Base-by-base conservation (phyloP, 2,888 invertebrate genomes). In the Melitaea athalia region DNA sequence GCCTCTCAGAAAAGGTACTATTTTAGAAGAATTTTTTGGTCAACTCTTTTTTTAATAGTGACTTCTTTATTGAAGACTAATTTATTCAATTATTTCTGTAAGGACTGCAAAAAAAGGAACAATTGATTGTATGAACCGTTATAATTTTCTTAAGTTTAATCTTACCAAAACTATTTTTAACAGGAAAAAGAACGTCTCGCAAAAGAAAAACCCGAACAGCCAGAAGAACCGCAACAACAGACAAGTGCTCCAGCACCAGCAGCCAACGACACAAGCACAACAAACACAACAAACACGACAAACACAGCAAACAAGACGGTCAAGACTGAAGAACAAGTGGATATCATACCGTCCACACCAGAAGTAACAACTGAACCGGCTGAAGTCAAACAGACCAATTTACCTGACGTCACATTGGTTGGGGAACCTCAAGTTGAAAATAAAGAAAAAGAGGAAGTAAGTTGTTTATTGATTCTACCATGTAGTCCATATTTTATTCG, bases 361-460 rank as follows among this genome's bases (percentile, higher is more conserved):
- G 66, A 63, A 24, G 47, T 55, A 5, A 17, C 52, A 24, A 52
- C 24, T 60, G 43, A 11, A 45, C 63, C 65, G 0, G 49, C 14
- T 8, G 70, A 79, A 53, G 71, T 61, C 12, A 76, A 76, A 24
- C 74, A 71, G 15, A 72, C 75, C 0, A 91, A 87, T 60, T 72
- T 92, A 63, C 91, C 91, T 0, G 92, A 91, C 70, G 92, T 90
- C 10, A 88, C 89, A 1, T 72, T 87, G 0, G 91, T 91, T 0
- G 86, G 88, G 0, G 88, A 86, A 5, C 76, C 79, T 0, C 86
- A 85, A 24, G 89, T 88, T 42, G 85, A 86, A 7, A 70, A 67
- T 3, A 85, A 85, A 43, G 85, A 86, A 8, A 74, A 71, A 33
- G 76, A 76, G 47, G 76, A 77, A 71, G 78, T 78, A 4, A 66